A percentile compares a stretch with the other conserved stretches of the same genome.
Evolutionary conservation across 2,888 invertebrate species (phyloP).

Genomic region (Cepaea hortensis): DNA sequence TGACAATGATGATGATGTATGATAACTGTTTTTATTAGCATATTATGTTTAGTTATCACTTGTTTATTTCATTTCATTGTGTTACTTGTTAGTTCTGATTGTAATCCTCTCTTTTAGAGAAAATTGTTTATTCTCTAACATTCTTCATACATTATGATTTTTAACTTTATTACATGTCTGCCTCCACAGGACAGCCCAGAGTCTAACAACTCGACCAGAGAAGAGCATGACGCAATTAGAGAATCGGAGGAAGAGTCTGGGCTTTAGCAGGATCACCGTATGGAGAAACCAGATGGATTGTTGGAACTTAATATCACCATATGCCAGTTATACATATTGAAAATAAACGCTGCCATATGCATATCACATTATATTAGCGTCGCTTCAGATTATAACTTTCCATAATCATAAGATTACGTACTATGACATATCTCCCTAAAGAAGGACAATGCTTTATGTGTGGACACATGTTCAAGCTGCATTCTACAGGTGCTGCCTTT

Average conservation of each 20-base stretch:
- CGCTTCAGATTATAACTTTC: background rate
- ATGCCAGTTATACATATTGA: slow-evolving; percentile 8
- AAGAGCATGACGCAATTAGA: background rate
- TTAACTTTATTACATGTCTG: too few relatives aligned
- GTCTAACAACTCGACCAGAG: background rate
- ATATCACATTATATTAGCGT: background rate
- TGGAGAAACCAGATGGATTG: background rate
- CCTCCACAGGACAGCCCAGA: slow-evolving; percentile 12
- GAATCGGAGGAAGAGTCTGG: background rate
- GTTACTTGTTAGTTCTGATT: too few relatives aligned
- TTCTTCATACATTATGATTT: too few relatives aligned
- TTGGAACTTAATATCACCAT: background rate
- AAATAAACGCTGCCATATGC: slow-evolving; percentile 20
- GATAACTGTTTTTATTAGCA: too few relatives aligned
- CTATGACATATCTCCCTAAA: slow-evolving; percentile 5
- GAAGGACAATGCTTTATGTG: too few relatives aligned
- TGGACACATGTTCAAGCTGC: too few relatives aligned
- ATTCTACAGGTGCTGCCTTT: too few relatives aligned
- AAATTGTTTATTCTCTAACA: too few relatives aligned
- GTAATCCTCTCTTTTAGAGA: too few relatives aligned
- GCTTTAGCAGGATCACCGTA: background rate
- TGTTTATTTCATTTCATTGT: too few relatives aligned
- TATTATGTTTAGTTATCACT: too few relatives aligned
- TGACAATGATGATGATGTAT: too few relatives aligned
- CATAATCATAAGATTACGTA: background rate